Percentiles rank a stretch among this genome's conserved stretches.
Evolutionary conservation across 2,888 invertebrate genomes (phyloP).

Genomic region (Rhagium mordax): DNA sequence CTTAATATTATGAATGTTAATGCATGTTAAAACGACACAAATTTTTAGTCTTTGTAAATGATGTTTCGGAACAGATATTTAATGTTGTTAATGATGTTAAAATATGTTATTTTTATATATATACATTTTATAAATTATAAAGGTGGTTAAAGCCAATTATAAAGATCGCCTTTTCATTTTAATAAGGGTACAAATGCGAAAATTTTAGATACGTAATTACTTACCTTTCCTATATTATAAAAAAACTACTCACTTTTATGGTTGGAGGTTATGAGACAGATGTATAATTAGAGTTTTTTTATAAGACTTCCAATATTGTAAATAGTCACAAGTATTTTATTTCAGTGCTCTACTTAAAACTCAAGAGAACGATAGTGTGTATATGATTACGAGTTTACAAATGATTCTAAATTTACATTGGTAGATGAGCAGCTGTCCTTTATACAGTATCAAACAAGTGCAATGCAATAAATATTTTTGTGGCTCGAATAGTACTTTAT

Average conservation of each 20-base stretch:
- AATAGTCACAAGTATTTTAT: neutral
- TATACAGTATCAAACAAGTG: too few relatives aligned
- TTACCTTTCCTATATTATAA: neutral
- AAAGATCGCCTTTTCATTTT: neutral
- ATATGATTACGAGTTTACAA: neutral
- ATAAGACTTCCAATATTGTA: neutral
- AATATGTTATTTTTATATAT: constrained; percentile 45
- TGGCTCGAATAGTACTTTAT: neutral
- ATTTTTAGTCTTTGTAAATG: neutral
- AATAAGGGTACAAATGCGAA: neutral
- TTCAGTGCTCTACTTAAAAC: neutral
- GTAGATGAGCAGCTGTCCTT: too few relatives aligned
- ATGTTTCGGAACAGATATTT: constrained; percentile 10
- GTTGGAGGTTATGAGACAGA: constrained; percentile 4
- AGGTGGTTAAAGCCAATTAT: constrained; percentile 5
- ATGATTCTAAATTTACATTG: neutral
- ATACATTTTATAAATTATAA: constrained; percentile 42
- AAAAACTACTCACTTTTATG: neutral
- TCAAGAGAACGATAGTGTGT: neutral
- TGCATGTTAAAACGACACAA: neutral
- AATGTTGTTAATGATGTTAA: constrained; percentile 23
- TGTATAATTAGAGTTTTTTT: constrained; percentile 8
- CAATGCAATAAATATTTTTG: too few relatives aligned
- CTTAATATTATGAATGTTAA: neutral
- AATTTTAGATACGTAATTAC: neutral